Percentiles rank a stretch among this genome's conserved stretches.
Conservation (phyloP, 2,113 vertebrate species). For the Scomber colias region DNA sequence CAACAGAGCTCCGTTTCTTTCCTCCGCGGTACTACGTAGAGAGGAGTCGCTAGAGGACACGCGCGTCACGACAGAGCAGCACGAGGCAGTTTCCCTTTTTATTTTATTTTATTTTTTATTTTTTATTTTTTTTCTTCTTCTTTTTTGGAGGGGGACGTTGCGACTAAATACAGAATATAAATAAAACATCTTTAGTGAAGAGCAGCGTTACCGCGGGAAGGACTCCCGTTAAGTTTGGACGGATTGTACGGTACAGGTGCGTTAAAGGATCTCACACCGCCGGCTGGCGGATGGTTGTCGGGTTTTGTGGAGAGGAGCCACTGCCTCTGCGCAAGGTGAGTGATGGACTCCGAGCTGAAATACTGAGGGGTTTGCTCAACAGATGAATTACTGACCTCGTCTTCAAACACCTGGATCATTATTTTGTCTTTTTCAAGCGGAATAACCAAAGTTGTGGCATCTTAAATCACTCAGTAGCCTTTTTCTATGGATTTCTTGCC, state of each 20-base stretch:
- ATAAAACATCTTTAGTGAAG: background rate
- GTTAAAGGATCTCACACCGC: slow-evolving; percentile 34
- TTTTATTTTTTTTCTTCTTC: no score
- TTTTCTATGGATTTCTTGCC: background rate
- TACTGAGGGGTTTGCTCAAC: slow-evolving; percentile 22
- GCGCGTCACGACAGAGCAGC: slow-evolving; percentile 65
- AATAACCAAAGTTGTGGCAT: background rate
- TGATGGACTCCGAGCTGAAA: slow-evolving; percentile 38
- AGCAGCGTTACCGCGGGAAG: background rate
- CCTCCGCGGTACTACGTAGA: slow-evolving; percentile 49
- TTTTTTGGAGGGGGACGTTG: slow-evolving; percentile 11
- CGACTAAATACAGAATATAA: background rate
- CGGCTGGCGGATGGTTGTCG: slow-evolving; percentile 74
- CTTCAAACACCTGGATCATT: background rate
- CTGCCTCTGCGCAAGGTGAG: slow-evolving; percentile 78
- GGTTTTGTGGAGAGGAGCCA: slow-evolving; percentile 62
- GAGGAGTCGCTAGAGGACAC: slow-evolving; percentile 60
- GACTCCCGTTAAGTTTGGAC: slow-evolving; percentile 39
- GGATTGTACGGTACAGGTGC: slow-evolving; percentile 69
- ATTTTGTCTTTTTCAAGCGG: background rate
- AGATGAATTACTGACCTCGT: slow-evolving; percentile 20
- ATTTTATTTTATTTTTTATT: background rate
- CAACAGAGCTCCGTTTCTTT: slow-evolving; percentile 54
- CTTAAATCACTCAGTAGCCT: background rate
- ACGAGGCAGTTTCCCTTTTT: slow-evolving; percentile 25